Conservation (phyloP, 2,113 vertebrate genomes). For the Probosciger aterrimus region DNA sequence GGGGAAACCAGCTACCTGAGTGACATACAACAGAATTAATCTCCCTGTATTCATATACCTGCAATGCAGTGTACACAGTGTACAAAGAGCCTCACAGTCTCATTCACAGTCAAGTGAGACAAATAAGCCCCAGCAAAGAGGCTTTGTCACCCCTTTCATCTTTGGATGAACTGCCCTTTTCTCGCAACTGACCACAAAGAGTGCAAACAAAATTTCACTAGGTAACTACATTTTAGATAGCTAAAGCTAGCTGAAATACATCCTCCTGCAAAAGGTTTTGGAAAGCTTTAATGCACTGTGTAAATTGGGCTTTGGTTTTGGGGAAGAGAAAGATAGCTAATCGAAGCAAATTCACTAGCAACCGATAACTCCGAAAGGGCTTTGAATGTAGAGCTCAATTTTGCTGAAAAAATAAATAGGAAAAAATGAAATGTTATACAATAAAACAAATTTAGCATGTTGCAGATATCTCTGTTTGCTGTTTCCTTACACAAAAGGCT, state of each 20-base stretch:
- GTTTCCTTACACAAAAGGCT: background rate
- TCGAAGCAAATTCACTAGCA: background rate
- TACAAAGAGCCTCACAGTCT: background rate
- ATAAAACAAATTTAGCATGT: background rate
- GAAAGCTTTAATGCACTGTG: background rate
- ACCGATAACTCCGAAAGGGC: rapidly evolving
- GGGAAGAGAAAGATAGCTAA: background rate
- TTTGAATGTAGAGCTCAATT: background rate
- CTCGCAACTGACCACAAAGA: background rate
- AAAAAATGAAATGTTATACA: background rate
- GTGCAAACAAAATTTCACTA: background rate
- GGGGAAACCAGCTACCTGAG: background rate
- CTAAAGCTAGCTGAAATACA: background rate
- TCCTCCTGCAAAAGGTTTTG: background rate
- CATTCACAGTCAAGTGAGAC: background rate
- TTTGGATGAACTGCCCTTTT: background rate
- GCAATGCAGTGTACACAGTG: background rate
- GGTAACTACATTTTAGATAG: background rate
- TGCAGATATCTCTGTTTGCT: background rate
- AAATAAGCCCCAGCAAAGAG: background rate
- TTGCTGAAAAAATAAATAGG: background rate
- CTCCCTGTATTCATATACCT: background rate
- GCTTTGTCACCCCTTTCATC: background rate
- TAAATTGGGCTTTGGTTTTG: background rate
- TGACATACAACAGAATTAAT: background rate